phyloP scores from a whole-genome alignment of 1,140 invertebrate genomes.

The Papilio aristodemus region DNA sequence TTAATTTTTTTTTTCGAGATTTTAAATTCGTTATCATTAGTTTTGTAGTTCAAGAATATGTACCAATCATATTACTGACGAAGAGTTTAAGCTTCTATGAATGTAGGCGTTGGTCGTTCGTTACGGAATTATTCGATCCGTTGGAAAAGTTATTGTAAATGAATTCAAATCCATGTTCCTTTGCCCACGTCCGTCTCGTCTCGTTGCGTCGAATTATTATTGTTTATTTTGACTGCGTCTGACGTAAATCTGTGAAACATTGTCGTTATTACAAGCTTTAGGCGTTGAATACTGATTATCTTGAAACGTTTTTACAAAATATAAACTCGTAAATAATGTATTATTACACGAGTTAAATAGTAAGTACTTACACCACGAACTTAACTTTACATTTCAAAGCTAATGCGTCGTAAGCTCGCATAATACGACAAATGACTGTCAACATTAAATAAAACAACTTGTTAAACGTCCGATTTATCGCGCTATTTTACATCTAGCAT shows the following conservation, averaged over 20 bases:
- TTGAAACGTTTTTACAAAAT: not conserved
- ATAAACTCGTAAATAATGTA: conserved; percentile 8
- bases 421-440: conserved; percentile 27
- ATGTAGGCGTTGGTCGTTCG: conserved; percentile 19
- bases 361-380: not conserved
- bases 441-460: conserved; percentile 24
- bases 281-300: conserved; percentile 8
- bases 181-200: conserved; percentile 13
- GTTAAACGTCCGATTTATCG: conserved; percentile 11
- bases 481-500: conserved; percentile 11
- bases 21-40: not conserved
- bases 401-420: not conserved
- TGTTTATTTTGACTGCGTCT: conserved; percentile 21
- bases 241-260: conserved; percentile 26
- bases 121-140: conserved; percentile 27
- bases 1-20: too few species aligned
- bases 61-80: not conserved
- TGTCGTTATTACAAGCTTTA: conserved; percentile 18
- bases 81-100: not conserved
- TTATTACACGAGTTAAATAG: not conserved
- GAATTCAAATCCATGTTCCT: conserved; percentile 17
- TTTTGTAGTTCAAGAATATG: not conserved
- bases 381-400: not conserved
- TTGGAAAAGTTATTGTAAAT: conserved; percentile 26
- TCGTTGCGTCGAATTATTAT: not conserved